A percentile compares a stretch with the other conserved stretches of the same genome.
Conservation (phyloP, 2,888 invertebrate species). For the Netelia inedita region DNA sequence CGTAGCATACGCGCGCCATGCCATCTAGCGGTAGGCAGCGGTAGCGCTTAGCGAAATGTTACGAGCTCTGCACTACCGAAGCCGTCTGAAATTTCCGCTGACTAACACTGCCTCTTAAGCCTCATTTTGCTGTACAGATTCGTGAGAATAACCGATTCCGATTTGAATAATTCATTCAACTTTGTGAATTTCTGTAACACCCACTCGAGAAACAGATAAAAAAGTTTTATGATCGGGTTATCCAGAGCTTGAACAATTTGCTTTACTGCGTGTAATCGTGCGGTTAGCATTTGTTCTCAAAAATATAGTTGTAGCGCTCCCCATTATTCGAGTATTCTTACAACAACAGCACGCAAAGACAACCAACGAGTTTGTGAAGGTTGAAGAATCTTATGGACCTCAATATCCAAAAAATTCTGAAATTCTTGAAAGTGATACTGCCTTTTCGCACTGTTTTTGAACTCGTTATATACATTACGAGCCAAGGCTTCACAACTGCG, state of each 20-base stretch:
- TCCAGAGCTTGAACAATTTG: conserved; percentile 64
- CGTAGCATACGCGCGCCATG: too few species aligned
- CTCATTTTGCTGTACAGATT: conserved; percentile 43
- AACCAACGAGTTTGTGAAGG: conserved; percentile 78
- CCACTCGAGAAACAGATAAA: conserved; percentile 66
- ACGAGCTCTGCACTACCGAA: too few species aligned
- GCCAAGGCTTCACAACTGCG: conserved; percentile 65
- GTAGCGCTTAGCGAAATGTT: too few species aligned
- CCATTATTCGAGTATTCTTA: conserved; percentile 77
- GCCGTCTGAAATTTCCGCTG: too few species aligned
- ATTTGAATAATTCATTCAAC: conserved; percentile 68
- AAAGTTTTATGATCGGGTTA: conserved; percentile 68
- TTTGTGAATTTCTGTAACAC: conserved; percentile 67
- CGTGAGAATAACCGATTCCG: conserved; percentile 34
- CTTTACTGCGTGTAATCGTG: conserved; percentile 64
- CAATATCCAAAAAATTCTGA: conserved; percentile 71
- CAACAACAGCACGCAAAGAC: conserved; percentile 73
- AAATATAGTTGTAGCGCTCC: conserved; percentile 74
- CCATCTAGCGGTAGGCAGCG: too few species aligned
- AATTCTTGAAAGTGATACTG: conserved; percentile 67
- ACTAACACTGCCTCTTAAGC: too few species aligned
- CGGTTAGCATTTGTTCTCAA: conserved; percentile 64
- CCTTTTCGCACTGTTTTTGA: conserved; percentile 72
- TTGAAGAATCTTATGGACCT: conserved; percentile 73
- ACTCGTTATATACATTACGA: conserved; percentile 73